Conservation (phyloP, 53 echinoderm and acorn worm genomes). For the Mesocentrotus franciscanus region DNA sequence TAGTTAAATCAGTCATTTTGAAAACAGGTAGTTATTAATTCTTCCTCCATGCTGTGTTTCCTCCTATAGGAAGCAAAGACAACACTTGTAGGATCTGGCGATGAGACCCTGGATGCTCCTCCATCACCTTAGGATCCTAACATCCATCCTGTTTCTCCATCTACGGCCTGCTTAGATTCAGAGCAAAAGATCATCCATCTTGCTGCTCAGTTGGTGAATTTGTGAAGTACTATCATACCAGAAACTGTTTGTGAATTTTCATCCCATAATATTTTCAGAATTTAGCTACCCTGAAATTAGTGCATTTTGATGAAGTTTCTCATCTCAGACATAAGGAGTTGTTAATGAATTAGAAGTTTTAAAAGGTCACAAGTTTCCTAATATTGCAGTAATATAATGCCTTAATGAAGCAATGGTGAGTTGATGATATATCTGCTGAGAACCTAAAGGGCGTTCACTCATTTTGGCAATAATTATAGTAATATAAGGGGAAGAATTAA, state of each 20-base stretch:
- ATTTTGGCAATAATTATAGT: not conserved
- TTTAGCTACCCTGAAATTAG: no score
- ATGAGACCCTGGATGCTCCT: slow-evolving; percentile 48
- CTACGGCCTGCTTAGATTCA: not conserved
- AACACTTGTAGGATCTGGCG: slow-evolving; percentile 97
- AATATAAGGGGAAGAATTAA: not conserved
- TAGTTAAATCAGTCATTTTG: no score
- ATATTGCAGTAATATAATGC: no score
- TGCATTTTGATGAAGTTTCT: no score
- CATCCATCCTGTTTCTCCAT: not conserved
- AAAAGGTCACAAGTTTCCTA: no score
- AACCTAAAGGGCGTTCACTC: not conserved
- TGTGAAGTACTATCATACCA: not conserved
- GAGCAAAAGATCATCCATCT: not conserved
- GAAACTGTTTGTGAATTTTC: not conserved
- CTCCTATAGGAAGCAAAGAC: slow-evolving; percentile 87
- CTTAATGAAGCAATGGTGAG: not conserved
- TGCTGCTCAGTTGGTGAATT: not conserved
- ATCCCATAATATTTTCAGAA: no score
- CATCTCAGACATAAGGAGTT: no score
- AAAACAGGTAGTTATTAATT: not conserved
- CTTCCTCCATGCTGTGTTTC: not conserved
- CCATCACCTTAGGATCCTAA: not conserved
- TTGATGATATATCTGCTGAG: not conserved
- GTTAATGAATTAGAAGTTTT: no score